These are phyloP conservation scores for Borostomias antarcticus DNA, from an alignment of 2,797 vertebrate species.

Conservation along the genomic window DNA sequence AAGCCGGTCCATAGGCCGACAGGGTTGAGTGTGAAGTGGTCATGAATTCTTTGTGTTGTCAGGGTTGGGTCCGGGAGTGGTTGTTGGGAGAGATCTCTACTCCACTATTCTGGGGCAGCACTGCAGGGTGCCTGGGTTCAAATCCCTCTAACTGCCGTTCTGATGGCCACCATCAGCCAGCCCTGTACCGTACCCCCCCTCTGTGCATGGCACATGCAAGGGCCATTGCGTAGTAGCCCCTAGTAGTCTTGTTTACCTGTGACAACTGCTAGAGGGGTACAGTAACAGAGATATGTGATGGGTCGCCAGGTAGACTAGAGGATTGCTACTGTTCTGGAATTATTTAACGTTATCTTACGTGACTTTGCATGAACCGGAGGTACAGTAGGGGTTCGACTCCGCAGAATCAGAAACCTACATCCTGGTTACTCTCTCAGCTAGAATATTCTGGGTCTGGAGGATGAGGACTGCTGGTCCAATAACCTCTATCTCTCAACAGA, in stretches of 20 bases:
- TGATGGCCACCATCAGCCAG: no score
- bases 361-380: constrained; percentile 36
- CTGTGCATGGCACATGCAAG: no score
- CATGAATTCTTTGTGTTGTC: no score
- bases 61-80: neutral
- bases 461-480: constrained; percentile 7
- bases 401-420: neutral
- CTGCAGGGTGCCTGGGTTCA: constrained; percentile 20
- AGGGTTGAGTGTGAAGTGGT: neutral
- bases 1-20: neutral
- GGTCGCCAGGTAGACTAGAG: neutral
- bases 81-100: neutral
- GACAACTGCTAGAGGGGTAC: constrained; percentile 3
- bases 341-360: no score
- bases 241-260: no score
- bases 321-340: neutral
- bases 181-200: no score
- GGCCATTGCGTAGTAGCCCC: no score
- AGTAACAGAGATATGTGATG: no score
- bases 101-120: constrained; percentile 7
- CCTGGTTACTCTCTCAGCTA: neutral
- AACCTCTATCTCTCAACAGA: constrained; percentile 21
- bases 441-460: neutral
- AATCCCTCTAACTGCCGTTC: constrained; percentile 9
- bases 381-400: neutral